Conservation (phyloP, 2,888 invertebrate species). For the Mesochorus sp. region DNA sequence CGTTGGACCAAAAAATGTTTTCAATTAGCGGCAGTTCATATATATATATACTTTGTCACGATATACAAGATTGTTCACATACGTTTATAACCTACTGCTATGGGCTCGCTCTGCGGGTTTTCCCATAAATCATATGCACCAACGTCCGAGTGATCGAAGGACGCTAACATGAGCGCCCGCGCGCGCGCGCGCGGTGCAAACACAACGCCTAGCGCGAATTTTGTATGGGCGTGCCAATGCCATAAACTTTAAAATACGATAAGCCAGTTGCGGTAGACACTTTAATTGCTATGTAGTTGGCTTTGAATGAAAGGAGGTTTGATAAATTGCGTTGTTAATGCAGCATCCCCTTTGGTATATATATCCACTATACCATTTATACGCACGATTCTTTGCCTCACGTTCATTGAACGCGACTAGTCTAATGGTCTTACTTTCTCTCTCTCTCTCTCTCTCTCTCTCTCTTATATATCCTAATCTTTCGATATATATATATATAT, state of each 20-base stretch:
- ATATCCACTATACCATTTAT: neutral
- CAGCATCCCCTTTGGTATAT: constrained; percentile 68
- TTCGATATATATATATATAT: constrained; percentile 29
- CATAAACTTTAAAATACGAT: constrained; percentile 80
- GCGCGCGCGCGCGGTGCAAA: constrained; percentile 25
- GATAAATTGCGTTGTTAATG: constrained; percentile 79
- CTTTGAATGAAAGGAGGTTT: constrained; percentile 78
- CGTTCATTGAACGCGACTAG: neutral
- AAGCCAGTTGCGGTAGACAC: constrained; percentile 77
- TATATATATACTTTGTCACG: too few relatives aligned
- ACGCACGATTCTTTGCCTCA: neutral
- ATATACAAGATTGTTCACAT: neutral
- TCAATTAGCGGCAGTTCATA: too few relatives aligned
- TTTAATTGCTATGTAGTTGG: constrained; percentile 80
- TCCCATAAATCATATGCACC: constrained; percentile 43
- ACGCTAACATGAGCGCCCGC: constrained; percentile 30
- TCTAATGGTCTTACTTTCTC: neutral
- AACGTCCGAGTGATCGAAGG: constrained; percentile 52
- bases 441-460: constrained; percentile 15
- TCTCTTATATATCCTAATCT: constrained; percentile 52
- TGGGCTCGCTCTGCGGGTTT: constrained; percentile 18
- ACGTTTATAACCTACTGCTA: neutral
- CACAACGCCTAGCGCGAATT: constrained; percentile 73
- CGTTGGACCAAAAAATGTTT: neutral
- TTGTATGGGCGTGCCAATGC: constrained; percentile 79